Percentiles rank a stretch among this genome's conserved stretches.
These are phyloP conservation scores for Cremastobaeus sp. DNA, from an alignment of 2,888 invertebrate genomes.

Conservation along the genomic window DNA sequence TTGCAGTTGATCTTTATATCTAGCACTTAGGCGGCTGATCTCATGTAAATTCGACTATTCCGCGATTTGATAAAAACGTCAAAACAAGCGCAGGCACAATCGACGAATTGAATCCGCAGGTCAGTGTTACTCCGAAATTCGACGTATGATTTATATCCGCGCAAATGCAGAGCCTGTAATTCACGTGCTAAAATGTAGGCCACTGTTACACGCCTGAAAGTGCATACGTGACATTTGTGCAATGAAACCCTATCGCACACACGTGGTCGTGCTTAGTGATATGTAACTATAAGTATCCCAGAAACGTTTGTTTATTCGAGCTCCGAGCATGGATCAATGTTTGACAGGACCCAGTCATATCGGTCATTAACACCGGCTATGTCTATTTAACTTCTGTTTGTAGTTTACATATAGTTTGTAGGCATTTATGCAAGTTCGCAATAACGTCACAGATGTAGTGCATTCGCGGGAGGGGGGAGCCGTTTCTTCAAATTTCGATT, in stretches of 20 bases:
- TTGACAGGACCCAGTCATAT: conserved; percentile 2
- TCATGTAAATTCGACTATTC: conserved; percentile 14
- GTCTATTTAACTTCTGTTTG: too few species aligned
- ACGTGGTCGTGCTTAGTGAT: conserved; percentile 1
- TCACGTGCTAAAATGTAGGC: conserved; percentile 31
- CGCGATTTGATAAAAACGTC: background rate
- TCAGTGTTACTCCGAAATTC: conserved; percentile 39
- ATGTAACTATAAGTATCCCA: background rate
- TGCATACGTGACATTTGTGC: conserved; percentile 12
- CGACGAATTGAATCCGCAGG: conserved; percentile 29
- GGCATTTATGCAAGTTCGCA: too few species aligned
- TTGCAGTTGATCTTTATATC: conserved; percentile 44
- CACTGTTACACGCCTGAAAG: conserved; percentile 25
- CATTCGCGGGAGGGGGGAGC: too few species aligned
- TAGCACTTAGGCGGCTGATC: conserved; percentile 17
- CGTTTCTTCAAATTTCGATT: too few species aligned
- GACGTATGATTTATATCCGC: conserved; percentile 18
- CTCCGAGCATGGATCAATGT: too few species aligned
- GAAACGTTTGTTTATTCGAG: conserved; percentile 17
- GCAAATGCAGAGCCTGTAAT: conserved; percentile 20
- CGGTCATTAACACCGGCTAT: conserved; percentile 4
- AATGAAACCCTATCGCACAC: conserved; percentile 1
- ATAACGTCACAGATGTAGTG: conserved; percentile 24
- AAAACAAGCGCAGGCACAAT: background rate
- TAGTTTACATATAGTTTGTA: too few species aligned